Base-by-base conservation (phyloP, 2,888 invertebrate species). In the Lypha dubia region DNA sequence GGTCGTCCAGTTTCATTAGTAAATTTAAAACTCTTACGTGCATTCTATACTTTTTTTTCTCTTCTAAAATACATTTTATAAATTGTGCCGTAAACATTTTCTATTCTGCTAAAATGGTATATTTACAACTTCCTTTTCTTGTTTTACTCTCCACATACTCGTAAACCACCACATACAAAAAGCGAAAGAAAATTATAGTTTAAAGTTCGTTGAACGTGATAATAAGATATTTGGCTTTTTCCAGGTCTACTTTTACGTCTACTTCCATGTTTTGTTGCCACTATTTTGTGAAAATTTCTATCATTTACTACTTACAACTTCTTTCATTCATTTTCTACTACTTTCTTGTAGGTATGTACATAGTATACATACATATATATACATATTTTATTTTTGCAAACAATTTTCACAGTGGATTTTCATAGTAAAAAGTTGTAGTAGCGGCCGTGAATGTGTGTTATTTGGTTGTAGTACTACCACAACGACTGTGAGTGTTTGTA, bases 181-280 rank as follows among this genome's bases (percentile, higher is more conserved):
- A 62, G 13, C 32, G 15, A n/a, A 70, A 28, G 35, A 13, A 58
- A 76, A 67, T 38, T 63, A 79, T 70, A 65, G 56, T 76, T 63
- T 60, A 38, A 84, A 84, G 84, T 84, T 84, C 84, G 68, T 84
- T 84, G 84, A 81, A 84, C 84, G 77, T 74, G 76, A 53, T 75
- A 74, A 74, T 74, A 56, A 62, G 24, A 53, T 60, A 32, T 38
- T 49, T 56, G 35, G 44, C 35, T 65, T 49, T 32, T 35, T 38
- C 22, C 24, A 71, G 63, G 46, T 79, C 46, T 71, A 71, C 28
- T 46, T 63, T 22, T 79, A 56, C 22, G 20, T 62, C 22, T 38
- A 38, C 13, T 70, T 49, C 51, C n/a, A 76, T 9, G 20, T 46
- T n/a, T 70, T 49, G 41, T 76, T 67, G 15, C n/a, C n/a, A 24